Base-by-base conservation (phyloP, 1,140 invertebrate genomes). In the Archivesica marissinica region DNA sequence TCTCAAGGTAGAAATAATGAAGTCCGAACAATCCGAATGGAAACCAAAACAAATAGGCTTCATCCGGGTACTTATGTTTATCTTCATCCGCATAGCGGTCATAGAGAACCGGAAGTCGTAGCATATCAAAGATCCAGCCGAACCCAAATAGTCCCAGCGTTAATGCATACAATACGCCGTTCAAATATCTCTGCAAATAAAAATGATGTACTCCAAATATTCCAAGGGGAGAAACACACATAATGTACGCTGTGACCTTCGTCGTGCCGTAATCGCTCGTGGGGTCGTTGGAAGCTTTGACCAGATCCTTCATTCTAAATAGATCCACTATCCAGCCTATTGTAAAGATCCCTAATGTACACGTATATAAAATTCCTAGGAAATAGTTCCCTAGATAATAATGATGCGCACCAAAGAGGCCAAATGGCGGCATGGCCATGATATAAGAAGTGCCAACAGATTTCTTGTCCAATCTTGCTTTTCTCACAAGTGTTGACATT, bases 401-500 rank as follows among this genome's bases (percentile, higher is more conserved):
- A 50, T 87, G 86, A 39, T 87, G 82, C 2, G 82, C 64, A 30
- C 86, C 86, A 23, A 86, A 86, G 0, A 86, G 52, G 13, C 85
- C 85, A 70, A 86, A 76, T 52, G 85, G 85, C 4, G 76, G 76
- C 35, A 78, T 61, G 4, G 76, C 64, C 56, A 86, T 74, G 9
- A 75, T 75, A 41, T 75, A 80, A 9, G 85, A 35, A 39, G 70
- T 76, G 3, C 76, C 76, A 28, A 80, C 52, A 13, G 76, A 75
- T 30, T 80, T 80, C 44, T 64, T 74, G 23, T 79, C 75, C 17
- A 41, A 35, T 52, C 88, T 88, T 20, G 86, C 76, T 47, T 88
- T 64, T n/a, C 75, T 61, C 23, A 92, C 91, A 20, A 92, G 78
- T 23, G 52, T 87, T 0, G 89, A 85, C 74, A 92, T 89, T 17